These are phyloP conservation scores for Boulengeromyrus knoepffleri DNA, from an alignment of 2,113 vertebrate species.

Conservation along the genomic window DNA sequence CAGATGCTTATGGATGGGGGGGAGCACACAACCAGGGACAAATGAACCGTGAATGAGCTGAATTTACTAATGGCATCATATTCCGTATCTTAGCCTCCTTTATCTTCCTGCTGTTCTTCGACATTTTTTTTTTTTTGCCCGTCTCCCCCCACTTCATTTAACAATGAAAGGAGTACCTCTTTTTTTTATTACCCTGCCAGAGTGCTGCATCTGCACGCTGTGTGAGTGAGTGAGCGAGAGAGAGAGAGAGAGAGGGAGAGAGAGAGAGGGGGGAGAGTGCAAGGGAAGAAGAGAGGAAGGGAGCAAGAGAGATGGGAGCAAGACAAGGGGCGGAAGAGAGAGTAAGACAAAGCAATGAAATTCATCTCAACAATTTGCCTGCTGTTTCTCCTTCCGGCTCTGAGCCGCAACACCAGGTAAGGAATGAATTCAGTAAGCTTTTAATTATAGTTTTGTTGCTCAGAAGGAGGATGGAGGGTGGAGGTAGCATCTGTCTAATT, in stretches of 20 bases:
- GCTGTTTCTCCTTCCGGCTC: slow-evolving; percentile 62
- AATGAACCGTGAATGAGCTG: slow-evolving; percentile 40
- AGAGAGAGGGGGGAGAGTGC: slow-evolving; percentile 35
- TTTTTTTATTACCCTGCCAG: slow-evolving; percentile 44
- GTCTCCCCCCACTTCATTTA: slow-evolving; percentile 60
- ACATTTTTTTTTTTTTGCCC: slow-evolving; percentile 50
- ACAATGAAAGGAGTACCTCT: slow-evolving; percentile 51
- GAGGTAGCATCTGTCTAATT: background rate
- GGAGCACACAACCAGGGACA: background rate
- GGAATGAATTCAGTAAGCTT: slow-evolving; percentile 21
- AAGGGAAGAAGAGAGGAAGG: slow-evolving; percentile 47
- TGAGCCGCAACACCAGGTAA: slow-evolving; percentile 67
- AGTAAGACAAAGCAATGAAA: slow-evolving; percentile 64
- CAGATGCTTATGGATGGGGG: slow-evolving; percentile 1
- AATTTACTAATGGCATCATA: slow-evolving; percentile 59
- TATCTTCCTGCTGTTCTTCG: slow-evolving; percentile 45
- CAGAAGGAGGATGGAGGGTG: background rate
- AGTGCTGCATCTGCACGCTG: slow-evolving; percentile 58
- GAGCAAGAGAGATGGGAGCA: slow-evolving; percentile 32
- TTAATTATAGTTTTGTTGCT: slow-evolving; percentile 16
- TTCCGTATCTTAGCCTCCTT: slow-evolving; percentile 47
- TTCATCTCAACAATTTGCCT: slow-evolving; percentile 63
- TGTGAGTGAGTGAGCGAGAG: slow-evolving; percentile 40
- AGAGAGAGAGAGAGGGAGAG: slow-evolving; percentile 44
- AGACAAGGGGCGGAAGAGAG: slow-evolving; percentile 43